phyloP scores from a whole-genome alignment of 2,888 invertebrate genomes.

The Vannuccia rotundouncinata region DNA sequence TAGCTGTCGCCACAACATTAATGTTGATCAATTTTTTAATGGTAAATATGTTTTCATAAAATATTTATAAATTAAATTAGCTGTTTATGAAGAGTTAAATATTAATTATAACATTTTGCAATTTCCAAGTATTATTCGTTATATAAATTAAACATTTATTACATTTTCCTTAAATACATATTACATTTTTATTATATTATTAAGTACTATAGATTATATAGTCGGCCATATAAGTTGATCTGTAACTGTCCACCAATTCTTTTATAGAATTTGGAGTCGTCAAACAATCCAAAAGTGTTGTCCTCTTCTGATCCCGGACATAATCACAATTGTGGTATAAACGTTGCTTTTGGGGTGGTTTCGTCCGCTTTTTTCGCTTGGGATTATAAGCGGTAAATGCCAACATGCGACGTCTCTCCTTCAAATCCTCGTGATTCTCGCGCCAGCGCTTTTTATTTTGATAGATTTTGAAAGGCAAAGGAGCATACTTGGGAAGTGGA shows the following conservation, averaged over 20 bases:
- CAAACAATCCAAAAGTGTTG: background rate
- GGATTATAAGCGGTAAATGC: background rate
- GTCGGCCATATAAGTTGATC: background rate
- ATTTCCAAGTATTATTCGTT: background rate
- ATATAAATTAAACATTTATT: background rate
- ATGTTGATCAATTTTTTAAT: background rate
- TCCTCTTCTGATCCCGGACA: background rate
- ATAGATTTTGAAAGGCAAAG: no score
- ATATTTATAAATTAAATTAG: no score
- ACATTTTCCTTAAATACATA: background rate
- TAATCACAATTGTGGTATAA: background rate
- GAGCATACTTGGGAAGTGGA: no score
- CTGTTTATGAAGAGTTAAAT: no score
- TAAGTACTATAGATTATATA: background rate
- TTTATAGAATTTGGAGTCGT: background rate
- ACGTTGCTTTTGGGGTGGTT: no score
- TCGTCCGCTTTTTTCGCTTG: background rate
- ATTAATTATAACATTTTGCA: background rate
- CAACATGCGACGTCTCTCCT: no score
- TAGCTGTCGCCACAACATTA: no score
- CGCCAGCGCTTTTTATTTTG: no score
- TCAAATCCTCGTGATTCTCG: no score
- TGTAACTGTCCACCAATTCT: background rate
- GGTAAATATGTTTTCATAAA: background rate
- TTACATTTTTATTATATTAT: background rate